phyloP scores from a whole-genome alignment of 2,797 vertebrate genomes.

The Girardinus metallicus region DNA sequence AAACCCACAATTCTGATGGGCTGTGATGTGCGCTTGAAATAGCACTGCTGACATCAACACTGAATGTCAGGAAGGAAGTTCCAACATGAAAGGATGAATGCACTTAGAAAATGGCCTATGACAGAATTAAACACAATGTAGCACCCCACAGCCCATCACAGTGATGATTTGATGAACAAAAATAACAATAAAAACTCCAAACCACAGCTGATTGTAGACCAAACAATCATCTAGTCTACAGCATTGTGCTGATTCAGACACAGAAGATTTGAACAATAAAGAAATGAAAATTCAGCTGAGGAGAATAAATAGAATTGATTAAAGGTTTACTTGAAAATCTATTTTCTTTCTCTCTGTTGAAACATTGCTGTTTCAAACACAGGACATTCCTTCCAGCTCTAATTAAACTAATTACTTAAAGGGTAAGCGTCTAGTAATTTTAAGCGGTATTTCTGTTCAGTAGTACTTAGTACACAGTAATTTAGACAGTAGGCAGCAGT shows the following conservation, averaged over 20 bases:
- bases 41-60: slow-evolving; percentile 46
- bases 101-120: slow-evolving; percentile 48
- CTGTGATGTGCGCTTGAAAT: slow-evolving; percentile 56
- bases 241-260: slow-evolving; percentile 7
- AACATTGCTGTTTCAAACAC: neutral
- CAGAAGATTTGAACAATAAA: slow-evolving; percentile 15
- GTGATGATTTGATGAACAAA: slow-evolving; percentile 28
- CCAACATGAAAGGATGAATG: slow-evolving; percentile 33
- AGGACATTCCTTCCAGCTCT: neutral
- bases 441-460: neutral
- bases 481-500: neutral
- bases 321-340: slow-evolving; percentile 8
- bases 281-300: slow-evolving; percentile 12
- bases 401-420: neutral
- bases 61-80: slow-evolving; percentile 75
- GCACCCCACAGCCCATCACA: slow-evolving; percentile 13
- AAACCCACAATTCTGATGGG: slow-evolving; percentile 29
- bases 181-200: slow-evolving; percentile 28
- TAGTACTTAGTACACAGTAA: neutral
- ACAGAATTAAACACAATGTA: slow-evolving; percentile 53
- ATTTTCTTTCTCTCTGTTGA: neutral
- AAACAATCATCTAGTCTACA: slow-evolving; percentile 10
- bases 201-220: neutral
- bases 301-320: slow-evolving; percentile 9
- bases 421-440: neutral